phyloP scores from a whole-genome alignment of 2,113 vertebrate species.

The Scophthalmus maximus region DNA sequence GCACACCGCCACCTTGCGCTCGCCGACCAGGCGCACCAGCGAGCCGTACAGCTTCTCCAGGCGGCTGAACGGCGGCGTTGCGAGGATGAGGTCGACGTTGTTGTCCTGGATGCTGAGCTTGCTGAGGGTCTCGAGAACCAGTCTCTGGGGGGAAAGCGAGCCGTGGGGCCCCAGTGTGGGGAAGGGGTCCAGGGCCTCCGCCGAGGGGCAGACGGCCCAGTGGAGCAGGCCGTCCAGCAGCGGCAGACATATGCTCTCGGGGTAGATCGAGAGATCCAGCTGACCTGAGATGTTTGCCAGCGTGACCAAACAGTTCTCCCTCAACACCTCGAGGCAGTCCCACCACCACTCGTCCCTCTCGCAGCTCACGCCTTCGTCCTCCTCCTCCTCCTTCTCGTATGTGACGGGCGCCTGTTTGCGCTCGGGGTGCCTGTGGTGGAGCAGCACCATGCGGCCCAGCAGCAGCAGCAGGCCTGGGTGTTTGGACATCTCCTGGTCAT shows the following conservation, averaged over 20 bases:
- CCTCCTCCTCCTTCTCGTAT: conserved; percentile 97
- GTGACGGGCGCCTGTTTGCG: conserved; percentile 96
- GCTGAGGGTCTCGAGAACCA: conserved; percentile 98
- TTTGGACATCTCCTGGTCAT: conserved; percentile 97
- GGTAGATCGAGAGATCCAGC: conserved; percentile 96
- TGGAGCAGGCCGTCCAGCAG: conserved; percentile 98
- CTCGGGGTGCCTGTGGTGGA: conserved; percentile 97
- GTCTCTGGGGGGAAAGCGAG: conserved; percentile 96
- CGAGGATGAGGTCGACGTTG: conserved; percentile 99
- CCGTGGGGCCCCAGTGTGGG: conserved; percentile 93
- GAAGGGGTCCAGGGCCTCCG: conserved; percentile 97
- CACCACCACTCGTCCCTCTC: conserved; percentile 99
- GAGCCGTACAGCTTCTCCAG: conserved; percentile 97
- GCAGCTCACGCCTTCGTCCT: conserved; percentile 94
- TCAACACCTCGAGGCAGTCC: conserved; percentile 97
- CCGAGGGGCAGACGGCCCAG: conserved; percentile 98
- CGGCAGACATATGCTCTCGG: conserved; percentile 97
- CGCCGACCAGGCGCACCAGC: conserved; percentile 95
- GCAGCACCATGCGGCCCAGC: conserved; percentile 93
- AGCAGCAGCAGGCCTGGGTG: conserved; percentile 96
- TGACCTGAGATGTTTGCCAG: conserved; percentile 98
- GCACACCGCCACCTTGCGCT: conserved; percentile 97
- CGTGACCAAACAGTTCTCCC: conserved; percentile 97
- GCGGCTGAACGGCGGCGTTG: conserved; percentile 96
- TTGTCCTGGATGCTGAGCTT: conserved; percentile 99